A percentile compares a stretch with the other conserved stretches of the same genome.
These are phyloP conservation scores for Megastigmus dorsalis DNA, from an alignment of 2,888 invertebrate genomes.

Conservation along the genomic window DNA sequence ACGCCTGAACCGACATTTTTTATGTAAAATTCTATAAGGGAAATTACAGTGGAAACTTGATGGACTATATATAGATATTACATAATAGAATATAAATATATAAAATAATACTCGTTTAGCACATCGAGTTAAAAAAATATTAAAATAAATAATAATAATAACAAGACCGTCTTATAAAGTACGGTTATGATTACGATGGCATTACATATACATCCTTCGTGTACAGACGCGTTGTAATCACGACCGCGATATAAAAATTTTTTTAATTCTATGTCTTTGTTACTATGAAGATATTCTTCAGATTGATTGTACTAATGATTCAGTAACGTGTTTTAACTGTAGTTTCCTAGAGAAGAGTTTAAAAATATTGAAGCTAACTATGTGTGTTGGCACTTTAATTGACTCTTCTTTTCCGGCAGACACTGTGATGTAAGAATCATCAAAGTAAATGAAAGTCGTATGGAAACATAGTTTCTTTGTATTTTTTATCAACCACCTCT, in stretches of 20 bases:
- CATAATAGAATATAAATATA: slow-evolving; percentile 47
- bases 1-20: slow-evolving; percentile 24
- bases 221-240: slow-evolving; percentile 40
- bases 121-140: slow-evolving; percentile 23
- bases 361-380: slow-evolving; percentile 13
- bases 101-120: slow-evolving; percentile 38
- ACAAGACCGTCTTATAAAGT: slow-evolving; percentile 28
- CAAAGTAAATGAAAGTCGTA: slow-evolving; percentile 50
- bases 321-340: slow-evolving; percentile 44
- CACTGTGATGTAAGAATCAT: slow-evolving; percentile 52
- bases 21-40: slow-evolving; percentile 47
- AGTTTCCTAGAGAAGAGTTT: slow-evolving; percentile 46
- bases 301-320: slow-evolving; percentile 31
- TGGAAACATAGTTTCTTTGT: slow-evolving; percentile 30
- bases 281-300: slow-evolving; percentile 43
- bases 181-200: slow-evolving; percentile 43
- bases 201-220: slow-evolving; percentile 23
- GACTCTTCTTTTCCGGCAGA: slow-evolving; percentile 40
- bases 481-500: slow-evolving; percentile 29
- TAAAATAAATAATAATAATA: slow-evolving; percentile 18
- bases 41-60: slow-evolving; percentile 52
- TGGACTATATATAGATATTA: slow-evolving; percentile 40
- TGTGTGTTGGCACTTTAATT: slow-evolving; percentile 16
- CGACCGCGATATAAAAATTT: slow-evolving; percentile 31
- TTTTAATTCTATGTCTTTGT: slow-evolving; percentile 42